Evolutionary conservation across 2,113 vertebrate genomes (phyloP), one percentile per base, ranked within the genome.

Genomic region (Ciconia boyciana): DNA sequence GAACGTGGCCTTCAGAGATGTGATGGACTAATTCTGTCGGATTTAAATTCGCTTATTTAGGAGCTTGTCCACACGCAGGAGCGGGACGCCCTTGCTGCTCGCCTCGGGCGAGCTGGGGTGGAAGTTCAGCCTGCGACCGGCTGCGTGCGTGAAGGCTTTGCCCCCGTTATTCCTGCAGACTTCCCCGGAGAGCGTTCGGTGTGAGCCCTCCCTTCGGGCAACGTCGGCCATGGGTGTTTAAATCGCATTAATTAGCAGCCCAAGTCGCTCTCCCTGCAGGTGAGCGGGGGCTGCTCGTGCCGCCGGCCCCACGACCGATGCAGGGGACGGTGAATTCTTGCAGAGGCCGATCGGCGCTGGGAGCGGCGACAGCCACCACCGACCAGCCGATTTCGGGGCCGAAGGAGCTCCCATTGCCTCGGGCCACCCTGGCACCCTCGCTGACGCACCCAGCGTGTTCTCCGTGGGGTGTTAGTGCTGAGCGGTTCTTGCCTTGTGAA

Each of bases 31-130:
- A 52, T 34, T 34, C 44, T 13, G 22, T 41, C 1, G 4, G 54
- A 2, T 58, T 58, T 36, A 32, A 60, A 11, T 26, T 31, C 14
- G n/a, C 15, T 34, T 8, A 6, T n/a, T 49, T 7, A 34, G 65
- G 75, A 39, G 46, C 55, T 44, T 0, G 4, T 19, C 16, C 0
- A 0, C 4, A 0, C 0, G 11, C 32, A 55, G 34, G 66, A 41
- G 41, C 6, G 5, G 46, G 61, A 28, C 0, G 16, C 54, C 14
- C 21, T 13, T 5, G 48, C 82, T 1, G 39, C 57, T 25, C 1
- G 10, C 21, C 18, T 41, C 5, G 1, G 8, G 34, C 4, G 4
- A 6, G 28, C 49, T 9, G 28, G 46, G 26, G 15, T 6, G 25
- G 44, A 7, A 32, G 34, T 8, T 55, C 49, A 8, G 41, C 49